Evolutionary conservation across 1,140 invertebrate genomes (phyloP), one percentile per base, ranked within the genome.

Genomic region (Colletes latitarsis): DNA sequence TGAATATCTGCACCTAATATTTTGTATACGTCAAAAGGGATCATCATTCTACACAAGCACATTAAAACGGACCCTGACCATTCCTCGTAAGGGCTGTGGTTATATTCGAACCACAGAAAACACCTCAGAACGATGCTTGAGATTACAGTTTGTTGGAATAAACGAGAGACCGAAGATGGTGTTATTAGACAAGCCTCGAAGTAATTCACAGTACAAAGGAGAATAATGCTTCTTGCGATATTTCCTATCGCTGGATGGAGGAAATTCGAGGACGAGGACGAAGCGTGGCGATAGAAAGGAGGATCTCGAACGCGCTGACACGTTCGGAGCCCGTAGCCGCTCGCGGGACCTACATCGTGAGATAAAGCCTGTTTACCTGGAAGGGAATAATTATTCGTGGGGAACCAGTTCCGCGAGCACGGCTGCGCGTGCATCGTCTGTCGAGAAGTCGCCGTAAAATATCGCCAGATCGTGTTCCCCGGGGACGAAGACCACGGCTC

Each of bases 331-430:
- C 52, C 41, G 64, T 53, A 66, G n/a, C 64, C 52, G 60, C 49
- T 72, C 67, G 82, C 73, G 69, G 69, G 81, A 84, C 72, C 82
- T 43, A 76, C 58, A 55, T 83, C 68, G 82, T 17, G 77, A 85
- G 77, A 85, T 84, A 85, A 85, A 81, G 77, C 72, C 77, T 58
- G 82, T 84, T 85, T 84, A 85, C 77, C 82, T 84, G 83, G 72
- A 72, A 85, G 82, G 83, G 83, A 84, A 84, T 85, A 85, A 85
- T 85, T 85, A 85, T 85, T 84, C 72, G 77, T 53, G 46, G 82
- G 82, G 82, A 84, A 85, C 83, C 83, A 85, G 83, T 85, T 85
- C 57, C 77, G 68, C 77, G 83, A 49, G 71, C 60, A 71, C 53
- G 62, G 60, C 41, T 10, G 60, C 58, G 39, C 19, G 39, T 80